These are phyloP conservation scores for Magallana ariakensis DNA, from an alignment of 1,140 invertebrate species.

Conservation along the genomic window DNA sequence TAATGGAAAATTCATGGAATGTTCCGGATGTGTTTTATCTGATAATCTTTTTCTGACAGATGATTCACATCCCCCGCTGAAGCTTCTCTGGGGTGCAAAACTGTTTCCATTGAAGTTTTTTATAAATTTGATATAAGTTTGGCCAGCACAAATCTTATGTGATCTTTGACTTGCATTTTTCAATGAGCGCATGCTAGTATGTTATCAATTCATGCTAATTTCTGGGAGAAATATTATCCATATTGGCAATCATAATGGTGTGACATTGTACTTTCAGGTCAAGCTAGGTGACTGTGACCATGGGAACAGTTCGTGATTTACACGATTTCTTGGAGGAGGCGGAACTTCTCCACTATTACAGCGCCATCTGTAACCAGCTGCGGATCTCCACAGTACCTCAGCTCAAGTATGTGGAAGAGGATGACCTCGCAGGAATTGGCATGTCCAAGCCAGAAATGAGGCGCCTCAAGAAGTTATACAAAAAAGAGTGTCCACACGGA, in stretches of 20 bases:
- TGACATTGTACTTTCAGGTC: constrained; percentile 36
- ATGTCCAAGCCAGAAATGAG: constrained; percentile 97
- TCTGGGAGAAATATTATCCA: too few species aligned
- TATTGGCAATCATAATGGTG: too few species aligned
- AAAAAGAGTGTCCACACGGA: constrained; percentile 92
- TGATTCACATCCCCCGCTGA: constrained; percentile 11
- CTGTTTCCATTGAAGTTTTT: not conserved
- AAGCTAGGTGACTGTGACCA: constrained; percentile 50
- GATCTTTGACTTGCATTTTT: too few species aligned
- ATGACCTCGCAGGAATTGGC: constrained; percentile 93
- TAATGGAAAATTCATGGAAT: constrained; percentile 5
- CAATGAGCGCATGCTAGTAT: too few species aligned
- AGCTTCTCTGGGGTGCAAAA: not conserved
- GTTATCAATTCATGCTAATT: too few species aligned
- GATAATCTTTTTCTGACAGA: constrained; percentile 16
- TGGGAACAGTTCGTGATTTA: constrained; percentile 82
- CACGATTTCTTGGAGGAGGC: constrained; percentile 95
- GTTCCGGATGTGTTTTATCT: constrained; percentile 28
- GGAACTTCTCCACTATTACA: constrained; percentile 93
- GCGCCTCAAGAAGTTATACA: constrained; percentile 95
- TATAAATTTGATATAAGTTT: too few species aligned
- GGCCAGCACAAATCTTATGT: too few species aligned
- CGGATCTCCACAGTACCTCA: constrained; percentile 88
- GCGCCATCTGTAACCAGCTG: constrained; percentile 84
- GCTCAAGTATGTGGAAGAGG: constrained; percentile 97